These are phyloP conservation scores for Camponotus vicinus DNA, from an alignment of 1,140 invertebrate species.

Conservation along the genomic window DNA sequence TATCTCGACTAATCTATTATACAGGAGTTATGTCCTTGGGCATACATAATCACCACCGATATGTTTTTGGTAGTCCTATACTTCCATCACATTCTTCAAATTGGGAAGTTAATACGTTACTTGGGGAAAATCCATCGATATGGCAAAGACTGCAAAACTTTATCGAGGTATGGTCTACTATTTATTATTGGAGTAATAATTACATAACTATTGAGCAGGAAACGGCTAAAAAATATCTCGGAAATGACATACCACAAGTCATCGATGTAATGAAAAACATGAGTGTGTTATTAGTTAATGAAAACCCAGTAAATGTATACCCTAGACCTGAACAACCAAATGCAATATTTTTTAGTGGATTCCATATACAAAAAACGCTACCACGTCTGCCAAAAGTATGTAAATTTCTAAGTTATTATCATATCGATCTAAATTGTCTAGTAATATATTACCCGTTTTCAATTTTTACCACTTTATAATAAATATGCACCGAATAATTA, in stretches of 20 bases:
- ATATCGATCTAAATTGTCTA: background rate
- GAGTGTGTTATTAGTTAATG: constrained; percentile 39
- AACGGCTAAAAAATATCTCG: constrained; percentile 56
- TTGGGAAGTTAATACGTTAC: constrained; percentile 37
- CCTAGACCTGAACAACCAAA: constrained; percentile 86
- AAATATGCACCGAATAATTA: background rate
- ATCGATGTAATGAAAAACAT: constrained; percentile 26
- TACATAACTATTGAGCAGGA: constrained; percentile 47
- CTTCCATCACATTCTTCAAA: constrained; percentile 62
- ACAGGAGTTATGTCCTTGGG: constrained; percentile 49
- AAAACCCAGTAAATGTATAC: constrained; percentile 85
- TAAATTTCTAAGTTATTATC: background rate
- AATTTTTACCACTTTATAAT: constrained; percentile 33
- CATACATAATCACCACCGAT: constrained; percentile 37
- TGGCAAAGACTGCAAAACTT: constrained; percentile 60
- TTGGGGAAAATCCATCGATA: constrained; percentile 35
- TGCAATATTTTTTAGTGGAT: constrained; percentile 85
- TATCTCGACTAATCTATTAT: background rate
- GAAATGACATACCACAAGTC: background rate
- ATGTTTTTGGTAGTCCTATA: constrained; percentile 53
- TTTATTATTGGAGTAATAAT: constrained; percentile 73
- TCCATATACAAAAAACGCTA: constrained; percentile 81
- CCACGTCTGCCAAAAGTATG: constrained; percentile 68
- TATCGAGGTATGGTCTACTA: background rate
- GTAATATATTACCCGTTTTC: background rate